phyloP scores from a whole-genome alignment of 2,888 invertebrate species.

The Aphodius sticticus region DNA sequence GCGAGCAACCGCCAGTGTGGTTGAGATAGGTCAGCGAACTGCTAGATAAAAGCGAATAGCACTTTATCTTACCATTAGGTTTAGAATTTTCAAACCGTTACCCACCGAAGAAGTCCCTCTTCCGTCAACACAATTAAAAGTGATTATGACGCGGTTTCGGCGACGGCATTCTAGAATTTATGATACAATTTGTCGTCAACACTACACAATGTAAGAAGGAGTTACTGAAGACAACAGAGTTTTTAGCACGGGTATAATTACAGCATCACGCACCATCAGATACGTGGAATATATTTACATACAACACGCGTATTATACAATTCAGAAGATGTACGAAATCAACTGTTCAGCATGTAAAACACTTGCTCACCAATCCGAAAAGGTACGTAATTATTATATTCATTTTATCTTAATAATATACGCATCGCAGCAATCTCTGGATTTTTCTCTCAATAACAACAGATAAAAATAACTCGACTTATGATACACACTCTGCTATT shows the following conservation, averaged over 20 bases:
- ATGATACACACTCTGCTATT: not conserved
- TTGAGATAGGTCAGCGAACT: conserved; percentile 24
- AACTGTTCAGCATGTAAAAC: not conserved
- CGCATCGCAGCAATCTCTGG: not conserved
- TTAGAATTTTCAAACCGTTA: conserved; percentile 28
- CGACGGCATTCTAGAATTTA: not conserved
- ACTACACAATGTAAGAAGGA: not conserved
- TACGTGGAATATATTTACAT: not conserved
- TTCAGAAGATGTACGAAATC: not conserved
- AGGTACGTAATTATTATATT: conserved; percentile 4
- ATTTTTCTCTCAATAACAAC: not conserved
- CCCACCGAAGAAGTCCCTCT: not conserved
- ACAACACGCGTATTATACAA: not conserved
- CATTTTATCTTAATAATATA: not conserved
- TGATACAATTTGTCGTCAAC: not conserved
- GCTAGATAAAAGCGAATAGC: conserved; percentile 21
- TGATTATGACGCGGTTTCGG: not conserved
- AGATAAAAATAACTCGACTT: not conserved
- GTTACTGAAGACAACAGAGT: not conserved
- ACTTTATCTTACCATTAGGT: not conserved
- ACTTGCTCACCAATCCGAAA: not conserved
- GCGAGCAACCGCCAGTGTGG: not conserved
- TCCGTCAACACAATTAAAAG: not conserved
- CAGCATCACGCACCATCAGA: not conserved
- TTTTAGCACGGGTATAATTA: not conserved